Base-by-base conservation (phyloP, 2,113 vertebrate genomes). In the Desmodus rotundus region DNA sequence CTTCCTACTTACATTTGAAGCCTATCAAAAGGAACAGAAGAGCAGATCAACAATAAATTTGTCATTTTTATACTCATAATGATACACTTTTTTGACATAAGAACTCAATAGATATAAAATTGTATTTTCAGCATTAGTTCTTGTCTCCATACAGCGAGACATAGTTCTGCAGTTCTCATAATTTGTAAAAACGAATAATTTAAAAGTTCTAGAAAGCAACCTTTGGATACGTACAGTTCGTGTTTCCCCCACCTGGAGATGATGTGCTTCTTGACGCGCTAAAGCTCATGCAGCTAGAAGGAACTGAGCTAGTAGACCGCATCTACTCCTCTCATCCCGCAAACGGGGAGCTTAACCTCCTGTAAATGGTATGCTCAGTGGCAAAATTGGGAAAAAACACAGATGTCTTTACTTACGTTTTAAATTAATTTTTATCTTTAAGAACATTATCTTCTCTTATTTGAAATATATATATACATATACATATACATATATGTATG, bases 371-470 rank as follows among this genome's bases (percentile, higher is more conserved):
- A 41, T 15, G 31, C 52, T 92, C 58, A 73, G 13, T 68, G 26
- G 1, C 50, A 91, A 68, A 24, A 16, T 11, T 80, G 24, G 54
- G 22, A 67, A 70, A 0, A 45, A 95, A 61, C 38, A 81, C 14
- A 33, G 22, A 13, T n/a, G 2, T 70, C 36, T 94, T 70, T 13
- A 36, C 24, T 68, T 85, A 63, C 2, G 15, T 80, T 72, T 78
- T n/a, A 67, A 86, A 65, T 81, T 38, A 61, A 1, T 41, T 80
- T 90, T 84, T 90, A 47, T 70, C 67, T 94, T 65, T 73, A 36
- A 93, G 43, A 67, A 33, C 12, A 78, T 41, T 41, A 43, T 43
- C 19, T 77, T 12, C 31, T 70, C 33, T 87, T 68, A 68, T 50
- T 82, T 58, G 43, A 87, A 45, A 2, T 63, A 16, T 56, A 14